Percentiles rank a stretch among this genome's conserved stretches.
Evolutionary conservation across 2,888 invertebrate species (phyloP).

Genomic region (Nomada lathburiana): DNA sequence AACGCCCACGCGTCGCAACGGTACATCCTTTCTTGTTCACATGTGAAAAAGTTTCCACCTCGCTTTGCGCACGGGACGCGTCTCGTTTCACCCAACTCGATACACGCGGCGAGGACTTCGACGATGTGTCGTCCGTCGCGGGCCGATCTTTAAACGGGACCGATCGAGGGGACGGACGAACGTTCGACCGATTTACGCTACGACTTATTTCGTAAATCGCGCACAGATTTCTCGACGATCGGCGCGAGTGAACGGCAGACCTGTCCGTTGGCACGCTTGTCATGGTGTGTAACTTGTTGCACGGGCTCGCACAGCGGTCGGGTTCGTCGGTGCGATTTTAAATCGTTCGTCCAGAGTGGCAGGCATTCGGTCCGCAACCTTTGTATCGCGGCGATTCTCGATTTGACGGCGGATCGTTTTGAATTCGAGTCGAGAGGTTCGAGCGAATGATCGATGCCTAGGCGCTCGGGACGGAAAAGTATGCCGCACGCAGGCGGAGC

Average conservation of each 20-base stretch:
- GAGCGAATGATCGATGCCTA: neutral
- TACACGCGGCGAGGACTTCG: neutral
- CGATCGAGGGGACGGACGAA: slow-evolving; percentile 13
- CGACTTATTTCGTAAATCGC: neutral
- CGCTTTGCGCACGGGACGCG: neutral
- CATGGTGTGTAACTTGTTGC: slow-evolving; percentile 72
- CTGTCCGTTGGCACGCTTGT: slow-evolving; percentile 47
- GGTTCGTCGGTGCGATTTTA: slow-evolving; percentile 50
- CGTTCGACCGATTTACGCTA: neutral
- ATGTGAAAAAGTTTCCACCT: slow-evolving; percentile 9
- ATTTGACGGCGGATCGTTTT: neutral
- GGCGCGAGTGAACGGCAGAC: slow-evolving; percentile 25
- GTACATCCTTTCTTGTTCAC: neutral
- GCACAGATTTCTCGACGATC: slow-evolving; percentile 15
- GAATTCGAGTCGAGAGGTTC: neutral
- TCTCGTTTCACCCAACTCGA: neutral
- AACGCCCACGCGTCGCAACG: neutral
- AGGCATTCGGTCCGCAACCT: neutral
- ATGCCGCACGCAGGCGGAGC: slow-evolving; percentile 23
- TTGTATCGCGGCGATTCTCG: neutral
- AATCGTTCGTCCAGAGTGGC: slow-evolving; percentile 28
- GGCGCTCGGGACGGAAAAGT: slow-evolving; percentile 1
- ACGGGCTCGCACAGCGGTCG: slow-evolving; percentile 48
- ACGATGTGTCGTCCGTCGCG: neutral
- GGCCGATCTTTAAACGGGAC: too few relatives aligned